Evolutionary conservation across 2,797 vertebrate genomes (phyloP).

Genomic region (Sardinella longiceps): DNA sequence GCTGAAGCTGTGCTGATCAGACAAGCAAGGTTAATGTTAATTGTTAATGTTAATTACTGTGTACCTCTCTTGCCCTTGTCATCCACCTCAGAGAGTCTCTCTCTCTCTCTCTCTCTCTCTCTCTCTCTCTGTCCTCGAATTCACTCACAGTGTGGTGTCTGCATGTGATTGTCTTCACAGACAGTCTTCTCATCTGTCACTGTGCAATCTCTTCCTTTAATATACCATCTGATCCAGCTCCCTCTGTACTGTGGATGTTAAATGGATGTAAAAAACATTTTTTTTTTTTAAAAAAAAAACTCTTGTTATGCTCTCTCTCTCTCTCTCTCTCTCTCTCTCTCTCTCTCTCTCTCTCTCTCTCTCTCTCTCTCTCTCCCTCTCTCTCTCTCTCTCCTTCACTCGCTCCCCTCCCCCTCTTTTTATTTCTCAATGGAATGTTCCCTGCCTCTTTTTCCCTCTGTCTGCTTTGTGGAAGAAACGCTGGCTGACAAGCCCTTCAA

Average conservation of each 20-base stretch:
- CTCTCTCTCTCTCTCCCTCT: not conserved
- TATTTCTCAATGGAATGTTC: slow-evolving; percentile 22
- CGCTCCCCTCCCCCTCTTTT: not conserved
- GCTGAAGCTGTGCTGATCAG: not conserved
- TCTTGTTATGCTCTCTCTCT: not conserved
- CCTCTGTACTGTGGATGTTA: not conserved
- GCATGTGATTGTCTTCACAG: not conserved
- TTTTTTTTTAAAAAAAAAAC: too few species aligned
- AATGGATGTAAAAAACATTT: too few species aligned
- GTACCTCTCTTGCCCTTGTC: not conserved
- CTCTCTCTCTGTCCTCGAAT: not conserved
- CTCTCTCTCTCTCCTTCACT: too few species aligned
- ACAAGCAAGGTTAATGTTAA: not conserved
- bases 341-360: not conserved
- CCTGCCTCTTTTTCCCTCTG: slow-evolving; percentile 11
- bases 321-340: not conserved
- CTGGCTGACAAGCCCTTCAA: slow-evolving; percentile 39
- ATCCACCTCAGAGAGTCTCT: not conserved
- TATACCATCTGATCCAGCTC: not conserved
- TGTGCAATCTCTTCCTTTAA: not conserved
- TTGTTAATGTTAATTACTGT: not conserved
- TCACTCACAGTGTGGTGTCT: not conserved
- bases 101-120: not conserved
- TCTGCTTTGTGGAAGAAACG: slow-evolving; percentile 30
- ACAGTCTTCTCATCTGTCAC: not conserved